Evolutionary conservation across 2,888 invertebrate species (phyloP), one percentile per base, ranked within the genome.

Genomic region (Chymomyza amoena): DNA sequence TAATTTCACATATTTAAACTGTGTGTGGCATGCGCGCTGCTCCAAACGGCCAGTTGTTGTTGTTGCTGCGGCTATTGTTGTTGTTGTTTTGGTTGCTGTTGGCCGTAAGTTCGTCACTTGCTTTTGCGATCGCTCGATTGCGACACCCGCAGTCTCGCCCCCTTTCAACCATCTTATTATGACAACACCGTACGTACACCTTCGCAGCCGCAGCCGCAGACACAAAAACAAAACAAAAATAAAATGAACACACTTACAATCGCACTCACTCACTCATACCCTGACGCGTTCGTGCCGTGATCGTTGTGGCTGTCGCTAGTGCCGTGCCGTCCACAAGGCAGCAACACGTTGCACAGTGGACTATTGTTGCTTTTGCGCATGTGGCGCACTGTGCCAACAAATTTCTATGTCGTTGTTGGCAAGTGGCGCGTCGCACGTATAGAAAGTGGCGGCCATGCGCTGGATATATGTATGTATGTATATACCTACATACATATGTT

Each of bases 1-100:
- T 91, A 91, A 91, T 91, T 91, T 91, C 89, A 90, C 87, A 89
- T 90, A 90, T 90, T 90, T 90, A 89, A 89, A 89, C 88, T 90
- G 90, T 90, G 90, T 90, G 90, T 90, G 91, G 91, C 91, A 90
- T 90, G 91, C 89, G 89, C 89, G 87, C 88, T 86, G 88, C 78
- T 83, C 82, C 82, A 83, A 87, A 82, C 79, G 79, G 78, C 71
- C 88, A 84, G 78, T 62, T 73, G 76, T 64, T 73, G 76, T 16
- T 78, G 72, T 28, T 74, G 76, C 18, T 68, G 69, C 15, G 71
- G 73, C 15, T 68, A 66, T 15, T 70, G 81, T 28, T 76, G 79
- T 56, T 70, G 80, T 64, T 62, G 80, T 72, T 62, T 71, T 51
- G 61, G 57, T 63, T 81, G 78, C 70, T 82, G 84, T 82, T 87